Percentiles rank a stretch among this genome's conserved stretches.
Conservation (phyloP, 2,797 vertebrate species). For the Tenualosa ilisha region DNA sequence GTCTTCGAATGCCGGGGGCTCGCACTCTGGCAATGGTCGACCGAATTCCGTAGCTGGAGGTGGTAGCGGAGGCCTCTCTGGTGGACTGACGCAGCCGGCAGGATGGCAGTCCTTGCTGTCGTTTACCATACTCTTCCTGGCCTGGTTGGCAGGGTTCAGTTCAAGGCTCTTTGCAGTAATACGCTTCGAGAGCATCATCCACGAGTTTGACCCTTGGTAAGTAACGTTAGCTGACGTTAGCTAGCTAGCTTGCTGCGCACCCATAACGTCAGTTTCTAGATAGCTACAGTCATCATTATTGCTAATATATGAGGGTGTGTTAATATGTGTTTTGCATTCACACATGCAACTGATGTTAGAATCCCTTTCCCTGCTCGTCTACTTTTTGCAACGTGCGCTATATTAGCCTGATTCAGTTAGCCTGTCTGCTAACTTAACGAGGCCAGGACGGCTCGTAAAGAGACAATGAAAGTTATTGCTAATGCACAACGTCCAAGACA, state of each 20-base stretch:
- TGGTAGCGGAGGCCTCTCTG: conserved; percentile 76
- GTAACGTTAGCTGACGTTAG: conserved; percentile 49
- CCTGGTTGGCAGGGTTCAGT: conserved; percentile 98
- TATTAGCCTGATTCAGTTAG: neutral
- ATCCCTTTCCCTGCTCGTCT: neutral
- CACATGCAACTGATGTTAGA: neutral
- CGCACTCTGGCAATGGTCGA: conserved; percentile 75
- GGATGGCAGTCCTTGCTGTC: conserved; percentile 98
- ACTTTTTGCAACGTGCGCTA: neutral
- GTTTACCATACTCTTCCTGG: conserved; percentile 96
- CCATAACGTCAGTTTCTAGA: neutral
- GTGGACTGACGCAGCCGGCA: conserved; percentile 92
- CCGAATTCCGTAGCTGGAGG: conserved; percentile 66
- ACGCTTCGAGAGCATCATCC: conserved; percentile 99
- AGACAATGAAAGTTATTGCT: neutral
- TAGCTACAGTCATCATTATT: neutral
- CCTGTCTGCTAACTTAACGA: neutral
- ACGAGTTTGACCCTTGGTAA: conserved; percentile 99
- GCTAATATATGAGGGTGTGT: neutral
- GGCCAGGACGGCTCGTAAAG: neutral
- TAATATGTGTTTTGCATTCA: neutral
- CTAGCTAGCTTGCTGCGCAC: conserved; percentile 22
- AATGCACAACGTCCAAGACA: neutral
- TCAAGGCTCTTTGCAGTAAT: conserved; percentile 98
- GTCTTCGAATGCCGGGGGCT: conserved; percentile 75